Percentiles rank a stretch among this genome's conserved stretches.
These are phyloP conservation scores for Oreochromis grahami DNA, from an alignment of 2,797 vertebrate species.

Conservation along the genomic window DNA sequence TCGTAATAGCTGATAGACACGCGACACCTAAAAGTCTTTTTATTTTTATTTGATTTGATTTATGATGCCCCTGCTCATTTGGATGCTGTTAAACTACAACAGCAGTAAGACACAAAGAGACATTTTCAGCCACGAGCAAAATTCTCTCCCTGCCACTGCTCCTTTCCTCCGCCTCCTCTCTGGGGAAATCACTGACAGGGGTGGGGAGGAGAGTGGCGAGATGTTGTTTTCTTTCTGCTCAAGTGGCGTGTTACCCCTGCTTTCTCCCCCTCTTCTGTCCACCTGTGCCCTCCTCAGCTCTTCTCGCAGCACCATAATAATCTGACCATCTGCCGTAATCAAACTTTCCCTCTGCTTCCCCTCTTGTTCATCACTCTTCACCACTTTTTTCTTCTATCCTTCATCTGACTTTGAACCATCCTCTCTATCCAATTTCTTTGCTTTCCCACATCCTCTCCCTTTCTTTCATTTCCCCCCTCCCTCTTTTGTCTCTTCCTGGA, in stretches of 20 bases:
- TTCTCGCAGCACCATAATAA: conserved; percentile 26
- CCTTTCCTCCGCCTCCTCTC: conserved; percentile 3
- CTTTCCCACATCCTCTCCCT: background rate
- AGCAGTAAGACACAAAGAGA: conserved; percentile 19
- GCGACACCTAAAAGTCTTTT: background rate
- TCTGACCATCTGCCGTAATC: conserved; percentile 42
- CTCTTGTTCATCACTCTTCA: background rate
- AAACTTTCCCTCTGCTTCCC: conserved; percentile 3
- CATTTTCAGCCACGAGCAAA: conserved; percentile 31
- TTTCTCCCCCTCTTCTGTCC: conserved; percentile 9
- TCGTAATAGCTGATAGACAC: background rate
- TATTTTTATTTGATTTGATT: background rate
- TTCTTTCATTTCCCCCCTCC: background rate
- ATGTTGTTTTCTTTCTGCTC: conserved; percentile 58
- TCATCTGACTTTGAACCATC: conserved; percentile 4
- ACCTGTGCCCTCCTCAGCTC: conserved; percentile 35
- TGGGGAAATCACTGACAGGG: conserved; percentile 54
- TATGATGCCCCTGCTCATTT: background rate
- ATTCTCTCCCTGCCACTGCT: conserved; percentile 1
- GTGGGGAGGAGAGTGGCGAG: conserved; percentile 3
- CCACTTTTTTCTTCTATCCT: background rate
- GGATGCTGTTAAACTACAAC: background rate
- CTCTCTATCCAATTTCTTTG: background rate
- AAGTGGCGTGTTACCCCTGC: background rate
- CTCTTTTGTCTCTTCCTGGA: background rate